These are phyloP conservation scores for Gyrodactylus salaris DNA, from an alignment of 1,140 invertebrate species.

Conservation along the genomic window DNA sequence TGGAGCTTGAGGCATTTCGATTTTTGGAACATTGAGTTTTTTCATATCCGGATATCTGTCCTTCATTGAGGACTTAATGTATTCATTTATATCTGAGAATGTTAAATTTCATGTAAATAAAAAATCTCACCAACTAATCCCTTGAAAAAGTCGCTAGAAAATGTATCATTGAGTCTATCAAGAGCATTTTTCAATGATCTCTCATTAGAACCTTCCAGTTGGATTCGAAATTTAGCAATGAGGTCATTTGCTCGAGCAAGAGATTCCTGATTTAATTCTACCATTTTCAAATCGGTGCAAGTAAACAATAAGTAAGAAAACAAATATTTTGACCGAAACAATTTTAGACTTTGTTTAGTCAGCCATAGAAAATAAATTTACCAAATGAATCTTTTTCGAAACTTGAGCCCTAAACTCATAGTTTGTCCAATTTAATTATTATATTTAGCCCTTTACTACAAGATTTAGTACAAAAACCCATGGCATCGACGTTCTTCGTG, in stretches of 20 bases:
- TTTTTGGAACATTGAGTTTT: background rate
- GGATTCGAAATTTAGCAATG: background rate
- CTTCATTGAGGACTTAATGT: background rate
- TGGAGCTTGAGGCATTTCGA: background rate
- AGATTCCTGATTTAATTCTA: background rate
- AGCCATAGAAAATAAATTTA: background rate
- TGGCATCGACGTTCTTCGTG: conserved; percentile 9
- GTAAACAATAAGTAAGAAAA: background rate
- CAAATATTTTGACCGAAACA: too few species aligned
- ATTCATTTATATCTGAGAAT: background rate
- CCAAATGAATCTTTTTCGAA: background rate
- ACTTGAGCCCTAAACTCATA: background rate
- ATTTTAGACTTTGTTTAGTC: too few species aligned
- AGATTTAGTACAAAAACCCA: background rate
- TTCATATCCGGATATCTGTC: background rate
- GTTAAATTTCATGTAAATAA: background rate
- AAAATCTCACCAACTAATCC: background rate
- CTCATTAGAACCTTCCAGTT: background rate
- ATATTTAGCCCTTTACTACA: background rate
- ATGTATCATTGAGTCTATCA: background rate
- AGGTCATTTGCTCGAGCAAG: background rate
- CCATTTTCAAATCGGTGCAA: background rate
- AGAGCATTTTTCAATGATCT: background rate
- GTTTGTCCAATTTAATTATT: too few species aligned
- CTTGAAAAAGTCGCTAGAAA: background rate